Base-by-base conservation (phyloP, 2,888 invertebrate species). In the Aspidiotus destructor region DNA sequence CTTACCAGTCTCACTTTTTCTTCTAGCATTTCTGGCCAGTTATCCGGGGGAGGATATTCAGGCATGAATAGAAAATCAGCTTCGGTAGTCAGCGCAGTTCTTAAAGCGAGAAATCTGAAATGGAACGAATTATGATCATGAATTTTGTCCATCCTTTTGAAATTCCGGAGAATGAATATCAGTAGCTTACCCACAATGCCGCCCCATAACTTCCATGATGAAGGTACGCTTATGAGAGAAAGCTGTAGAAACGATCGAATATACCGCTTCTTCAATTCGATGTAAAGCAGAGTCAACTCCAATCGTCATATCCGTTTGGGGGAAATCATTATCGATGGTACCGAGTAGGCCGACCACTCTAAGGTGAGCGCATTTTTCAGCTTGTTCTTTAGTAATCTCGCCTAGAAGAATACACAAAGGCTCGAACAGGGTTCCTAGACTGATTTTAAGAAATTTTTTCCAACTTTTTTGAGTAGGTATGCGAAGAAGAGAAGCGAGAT, bases 261-360 rank as follows among this genome's bases (percentile, higher is more conserved):
- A 99, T 74, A 96, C 91, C 44, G 96, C 94, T 80, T 99, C 99
- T 76, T 99, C 93, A 75, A 99, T 99, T 73, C 98, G 85, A 79
- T 98, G 98, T 73, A 99, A 80, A 9, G 98, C 98, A 7, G 95
- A 91, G 78, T 99, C 98, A 5, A 97, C 95, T 72, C 97, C 99
- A 75, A 99, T 98, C 60, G 99, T 99, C 99, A 99, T 99, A 78
- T 99, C 99, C 41, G 99, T 99, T 70, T 99, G 98, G 79, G 96
- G 98, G 80, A 99, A 99, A 80, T 99, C 99, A 79, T 99, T 99
- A 79, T 99, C 99, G 76, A 99, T 99, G 5, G 98, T 98, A 2
- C 99, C 99, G 64, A 99, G 99, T 86, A 99, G 84, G 72, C 98
- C 98, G 70, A 91, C 97, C 77, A 99, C 93, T 77, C 96, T 92